phyloP scores from a whole-genome alignment of 1,140 invertebrate species.

The Acromyrmex echinatior region DNA sequence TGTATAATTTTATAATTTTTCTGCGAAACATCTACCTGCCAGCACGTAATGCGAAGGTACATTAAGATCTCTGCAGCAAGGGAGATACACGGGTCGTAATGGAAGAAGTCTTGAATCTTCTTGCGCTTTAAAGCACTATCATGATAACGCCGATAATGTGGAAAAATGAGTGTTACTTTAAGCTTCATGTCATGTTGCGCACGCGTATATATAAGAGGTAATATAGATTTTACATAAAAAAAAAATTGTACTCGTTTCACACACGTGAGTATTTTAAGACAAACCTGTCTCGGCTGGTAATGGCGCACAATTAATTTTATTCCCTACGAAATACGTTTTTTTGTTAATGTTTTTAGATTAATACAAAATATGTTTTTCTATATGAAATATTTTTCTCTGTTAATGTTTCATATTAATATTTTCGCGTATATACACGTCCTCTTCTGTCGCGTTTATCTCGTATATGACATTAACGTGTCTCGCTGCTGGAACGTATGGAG shows the following conservation, averaged over 20 bases:
- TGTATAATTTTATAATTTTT: conserved; percentile 11
- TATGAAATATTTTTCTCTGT: not conserved
- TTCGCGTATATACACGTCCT: not conserved
- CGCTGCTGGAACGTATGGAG: not conserved
- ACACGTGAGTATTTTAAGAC: not conserved
- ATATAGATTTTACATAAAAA: conserved; percentile 10
- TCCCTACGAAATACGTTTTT: conserved; percentile 3
- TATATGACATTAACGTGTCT: conserved; percentile 5
- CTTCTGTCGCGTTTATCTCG: not conserved
- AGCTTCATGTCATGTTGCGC: not conserved
- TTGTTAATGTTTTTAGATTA: not conserved
- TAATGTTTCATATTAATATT: conserved; percentile 13
- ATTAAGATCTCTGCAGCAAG: conserved; percentile 29
- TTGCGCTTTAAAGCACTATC: not conserved
- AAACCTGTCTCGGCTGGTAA: not conserved
- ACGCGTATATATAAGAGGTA: not conserved
- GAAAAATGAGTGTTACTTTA: not conserved
- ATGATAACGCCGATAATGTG: conserved; percentile 38
- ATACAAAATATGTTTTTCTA: not conserved
- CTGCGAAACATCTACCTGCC: not conserved
- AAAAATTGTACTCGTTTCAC: not conserved
- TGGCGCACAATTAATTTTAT: not conserved
- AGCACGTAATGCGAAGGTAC: conserved; percentile 3
- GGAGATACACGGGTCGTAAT: not conserved
- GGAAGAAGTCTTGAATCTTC: not conserved